These are phyloP conservation scores for Cebus imitator DNA, from an alignment of 2,113 vertebrate species.

Conservation along the genomic window DNA sequence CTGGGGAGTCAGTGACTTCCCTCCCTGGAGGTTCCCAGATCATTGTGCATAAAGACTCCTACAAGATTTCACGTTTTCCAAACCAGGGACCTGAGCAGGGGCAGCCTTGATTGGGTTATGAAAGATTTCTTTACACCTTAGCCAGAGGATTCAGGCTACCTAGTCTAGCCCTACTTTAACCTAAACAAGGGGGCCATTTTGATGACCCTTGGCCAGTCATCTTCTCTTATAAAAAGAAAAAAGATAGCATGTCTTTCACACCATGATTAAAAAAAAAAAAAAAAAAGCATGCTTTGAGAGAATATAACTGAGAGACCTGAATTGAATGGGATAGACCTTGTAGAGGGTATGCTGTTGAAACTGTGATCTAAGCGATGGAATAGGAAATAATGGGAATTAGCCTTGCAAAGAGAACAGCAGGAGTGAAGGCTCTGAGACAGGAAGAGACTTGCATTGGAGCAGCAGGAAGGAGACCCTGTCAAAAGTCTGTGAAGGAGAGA, in stretches of 20 bases:
- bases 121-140: neutral
- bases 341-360: neutral
- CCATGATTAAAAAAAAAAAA: neutral
- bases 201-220: neutral
- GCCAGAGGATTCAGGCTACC: neutral
- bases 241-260: neutral
- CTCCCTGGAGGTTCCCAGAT: neutral
- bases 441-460: neutral
- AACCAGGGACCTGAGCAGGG: neutral
- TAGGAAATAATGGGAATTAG: neutral
- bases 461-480: neutral
- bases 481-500: neutral
- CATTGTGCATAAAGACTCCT: neutral
- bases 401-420: neutral
- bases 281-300: neutral
- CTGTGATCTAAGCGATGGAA: neutral
- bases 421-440: neutral
- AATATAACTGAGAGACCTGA: neutral
- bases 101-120: neutral
- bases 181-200: neutral
- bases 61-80: slow-evolving; percentile 9
- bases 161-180: neutral
- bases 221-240: neutral
- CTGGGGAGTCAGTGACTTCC: neutral
- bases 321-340: neutral